Percentiles rank a stretch among this genome's conserved stretches.
phyloP scores from a whole-genome alignment of 2,888 invertebrate genomes.

The Laothoe populi region DNA sequence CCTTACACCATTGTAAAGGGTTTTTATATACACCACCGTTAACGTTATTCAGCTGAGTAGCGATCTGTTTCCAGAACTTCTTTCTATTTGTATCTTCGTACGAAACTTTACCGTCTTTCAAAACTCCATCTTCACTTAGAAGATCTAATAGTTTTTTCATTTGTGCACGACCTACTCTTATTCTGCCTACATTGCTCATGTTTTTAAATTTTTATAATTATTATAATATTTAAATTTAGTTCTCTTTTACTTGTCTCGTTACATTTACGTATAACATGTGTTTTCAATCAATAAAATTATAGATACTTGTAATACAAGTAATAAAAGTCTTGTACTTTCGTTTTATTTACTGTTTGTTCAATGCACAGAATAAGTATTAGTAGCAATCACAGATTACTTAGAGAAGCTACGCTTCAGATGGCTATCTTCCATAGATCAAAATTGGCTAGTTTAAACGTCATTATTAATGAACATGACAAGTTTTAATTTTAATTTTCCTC shows the following conservation, averaged over 20 bases:
- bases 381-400: too few species aligned
- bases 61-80: constrained; percentile 54
- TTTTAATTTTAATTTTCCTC: too few species aligned
- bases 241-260: not conserved
- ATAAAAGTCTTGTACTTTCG: too few species aligned
- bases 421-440: too few species aligned
- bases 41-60: constrained; percentile 49
- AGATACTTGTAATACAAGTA: too few species aligned
- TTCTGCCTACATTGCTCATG: not conserved
- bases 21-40: constrained; percentile 55
- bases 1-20: constrained; percentile 59
- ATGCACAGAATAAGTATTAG: too few species aligned
- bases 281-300: too few species aligned
- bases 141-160: constrained; percentile 55
- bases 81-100: constrained; percentile 51
- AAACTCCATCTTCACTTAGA: constrained; percentile 50
- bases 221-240: not conserved
- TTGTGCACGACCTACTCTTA: constrained; percentile 48
- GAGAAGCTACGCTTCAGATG: too few species aligned
- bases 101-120: constrained; percentile 49
- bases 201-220: not conserved
- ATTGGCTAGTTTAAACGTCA: too few species aligned
- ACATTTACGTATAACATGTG: too few species aligned
- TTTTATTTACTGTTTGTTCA: too few species aligned
- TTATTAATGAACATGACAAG: too few species aligned